Evolutionary conservation across 2,797 vertebrate species (phyloP).

Genomic region (Eurystomus glaucurus): DNA sequence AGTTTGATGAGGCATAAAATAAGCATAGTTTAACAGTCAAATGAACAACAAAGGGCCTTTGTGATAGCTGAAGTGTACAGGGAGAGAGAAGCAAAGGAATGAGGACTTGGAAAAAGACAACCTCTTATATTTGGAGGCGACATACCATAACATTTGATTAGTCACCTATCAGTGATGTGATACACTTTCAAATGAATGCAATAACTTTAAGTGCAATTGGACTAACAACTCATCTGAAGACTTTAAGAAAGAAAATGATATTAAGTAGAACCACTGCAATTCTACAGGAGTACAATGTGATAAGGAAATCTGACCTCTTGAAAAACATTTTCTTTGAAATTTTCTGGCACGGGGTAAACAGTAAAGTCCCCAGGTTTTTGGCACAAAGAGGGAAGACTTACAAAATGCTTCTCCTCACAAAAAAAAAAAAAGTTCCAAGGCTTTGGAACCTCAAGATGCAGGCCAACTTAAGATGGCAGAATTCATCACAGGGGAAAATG

Average conservation of each 20-base stretch:
- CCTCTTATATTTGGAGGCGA: not conserved
- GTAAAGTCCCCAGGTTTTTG: not conserved
- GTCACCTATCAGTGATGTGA: not conserved
- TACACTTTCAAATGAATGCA: not conserved
- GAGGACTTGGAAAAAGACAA: not conserved
- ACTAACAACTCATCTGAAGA: not conserved
- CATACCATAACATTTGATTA: not conserved
- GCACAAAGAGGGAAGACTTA: not conserved
- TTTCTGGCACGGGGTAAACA: constrained; percentile 22
- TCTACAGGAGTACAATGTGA: rapidly evolving
- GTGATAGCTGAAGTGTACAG: not conserved
- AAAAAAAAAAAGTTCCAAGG: not conserved
- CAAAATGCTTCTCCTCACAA: not conserved
- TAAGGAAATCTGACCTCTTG: not conserved
- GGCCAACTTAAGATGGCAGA: not conserved
- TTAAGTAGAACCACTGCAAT: not conserved
- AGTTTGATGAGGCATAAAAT: constrained; percentile 52
- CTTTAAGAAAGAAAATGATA: not conserved
- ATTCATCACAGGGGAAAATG: not conserved
- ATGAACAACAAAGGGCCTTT: constrained; percentile 56
- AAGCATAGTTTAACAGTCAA: constrained; percentile 42
- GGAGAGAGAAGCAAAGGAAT: not conserved
- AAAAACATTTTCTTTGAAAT: constrained; percentile 27
- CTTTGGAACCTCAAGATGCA: not conserved
- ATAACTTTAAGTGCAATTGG: not conserved